Evolutionary conservation across 2,888 invertebrate species (phyloP), one percentile per base, ranked within the genome.

Genomic region (Rhagonycha fulva): DNA sequence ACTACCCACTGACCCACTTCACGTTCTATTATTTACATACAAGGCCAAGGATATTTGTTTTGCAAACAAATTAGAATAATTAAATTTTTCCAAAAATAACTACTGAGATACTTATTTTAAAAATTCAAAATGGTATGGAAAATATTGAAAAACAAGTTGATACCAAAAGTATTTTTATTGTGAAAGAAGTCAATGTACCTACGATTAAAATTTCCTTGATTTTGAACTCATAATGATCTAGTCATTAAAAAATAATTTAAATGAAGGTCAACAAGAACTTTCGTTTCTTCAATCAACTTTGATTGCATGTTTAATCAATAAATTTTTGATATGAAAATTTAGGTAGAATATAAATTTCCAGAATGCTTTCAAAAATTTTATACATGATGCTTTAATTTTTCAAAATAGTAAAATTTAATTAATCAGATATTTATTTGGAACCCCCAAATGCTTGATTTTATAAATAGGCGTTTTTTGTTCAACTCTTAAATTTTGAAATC

Each of bases 1-100:
- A 74, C 79, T 80, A 76, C 78, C 79, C 78, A 81, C 81, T 80
- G 80, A 81, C 81, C 79, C 75, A 81, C 81, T 76, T 81, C 72
- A 72, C 69, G 19, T 78, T 76, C 75, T 76, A 74, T 78, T 77
- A 79, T 78, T 78, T 75, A 79, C 77, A 78, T 78, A 79, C 79
- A 80, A 79, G 79, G 79, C 78, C 79, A 80, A 77, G 78, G 77
- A 78, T 78, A 74, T 78, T 75, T 75, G 78, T 79, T 74, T 74
- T 77, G 77, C 75, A 70, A 77, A 77, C 72, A 68, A 73, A 12
- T 70, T 76, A 73, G 5, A 47, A n/a, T 47, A 47, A 47, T 47
- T 47, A n/a, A 7, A 7, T 47, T 47, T 47, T 32, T 12, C 24
- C 9, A 0, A 24, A 66, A n/a, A 66, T 3, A 3, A 66, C 23